Evolutionary conservation across 2,797 vertebrate species (phyloP).

Genomic region (Oreortyx pictus): DNA sequence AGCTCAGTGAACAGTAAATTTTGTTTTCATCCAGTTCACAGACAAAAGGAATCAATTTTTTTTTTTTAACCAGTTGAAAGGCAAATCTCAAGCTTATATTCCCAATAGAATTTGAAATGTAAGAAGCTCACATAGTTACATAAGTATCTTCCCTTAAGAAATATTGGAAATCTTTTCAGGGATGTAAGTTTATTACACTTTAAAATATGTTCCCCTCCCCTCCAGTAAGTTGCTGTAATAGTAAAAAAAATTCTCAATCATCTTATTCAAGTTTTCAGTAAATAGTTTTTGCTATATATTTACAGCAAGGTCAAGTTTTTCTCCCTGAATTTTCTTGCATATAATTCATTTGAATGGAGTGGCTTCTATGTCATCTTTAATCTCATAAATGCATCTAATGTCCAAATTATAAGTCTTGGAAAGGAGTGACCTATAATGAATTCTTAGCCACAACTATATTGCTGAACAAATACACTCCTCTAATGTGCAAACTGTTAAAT

Average conservation of each 20-base stretch:
- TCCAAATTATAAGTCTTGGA: conserved; percentile 55
- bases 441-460: conserved; percentile 45
- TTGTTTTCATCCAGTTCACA: background rate
- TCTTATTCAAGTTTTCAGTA: background rate
- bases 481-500: conserved; percentile 67
- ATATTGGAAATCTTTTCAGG: background rate
- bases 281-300: conserved; percentile 34
- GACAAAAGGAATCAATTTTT: background rate
- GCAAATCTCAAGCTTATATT: background rate
- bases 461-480: conserved; percentile 62
- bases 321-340: conserved; percentile 28
- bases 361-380: conserved; percentile 41
- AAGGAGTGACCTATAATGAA: conserved; percentile 60
- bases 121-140: background rate
- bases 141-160: background rate
- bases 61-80: background rate
- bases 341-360: conserved; percentile 41
- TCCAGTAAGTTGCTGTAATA: background rate
- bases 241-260: background rate
- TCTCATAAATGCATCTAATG: conserved; percentile 56
- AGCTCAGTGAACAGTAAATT: background rate
- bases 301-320: conserved; percentile 37
- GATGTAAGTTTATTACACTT: background rate
- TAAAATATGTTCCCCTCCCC: background rate
- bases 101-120: background rate